A percentile compares a stretch with the other conserved stretches of the same genome.
Evolutionary conservation across 2,888 invertebrate species (phyloP).

Genomic region (Plemyria rubiginata): DNA sequence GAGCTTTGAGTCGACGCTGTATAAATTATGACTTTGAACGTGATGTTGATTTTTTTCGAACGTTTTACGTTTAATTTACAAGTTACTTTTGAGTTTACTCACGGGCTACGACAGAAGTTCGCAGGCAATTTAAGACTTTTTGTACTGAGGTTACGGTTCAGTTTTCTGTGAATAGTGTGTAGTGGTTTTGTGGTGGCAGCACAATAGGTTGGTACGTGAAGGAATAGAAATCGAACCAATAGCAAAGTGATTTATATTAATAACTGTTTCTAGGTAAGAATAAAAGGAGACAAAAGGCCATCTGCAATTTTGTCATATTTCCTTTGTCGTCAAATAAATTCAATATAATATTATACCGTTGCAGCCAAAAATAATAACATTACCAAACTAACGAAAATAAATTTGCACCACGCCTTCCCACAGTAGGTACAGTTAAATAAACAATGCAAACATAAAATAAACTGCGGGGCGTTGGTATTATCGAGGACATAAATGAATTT

Average conservation of each 20-base stretch:
- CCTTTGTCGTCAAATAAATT: constrained; percentile 6
- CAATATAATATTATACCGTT: constrained; percentile 22
- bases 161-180: background rate
- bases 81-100: constrained; percentile 4
- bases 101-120: background rate
- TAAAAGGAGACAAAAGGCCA: background rate
- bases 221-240: no score
- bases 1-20: constrained; percentile 44
- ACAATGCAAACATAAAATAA: constrained; percentile 76
- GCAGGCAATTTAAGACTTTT: background rate
- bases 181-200: no score
- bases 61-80: constrained; percentile 25
- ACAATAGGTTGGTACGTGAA: background rate
- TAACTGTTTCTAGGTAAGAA: background rate
- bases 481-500: constrained; percentile 60
- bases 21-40: constrained; percentile 47
- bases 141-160: background rate
- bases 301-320: constrained; percentile 1
- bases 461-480: constrained; percentile 62
- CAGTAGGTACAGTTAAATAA: constrained; percentile 64
- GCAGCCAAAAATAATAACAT: constrained; percentile 16
- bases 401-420: constrained; percentile 45
- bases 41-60: constrained; percentile 33
- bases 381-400: constrained; percentile 36
- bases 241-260: background rate